These are phyloP conservation scores for Glossophaga mutica DNA, from an alignment of 2,797 vertebrate species.

Conservation along the genomic window DNA sequence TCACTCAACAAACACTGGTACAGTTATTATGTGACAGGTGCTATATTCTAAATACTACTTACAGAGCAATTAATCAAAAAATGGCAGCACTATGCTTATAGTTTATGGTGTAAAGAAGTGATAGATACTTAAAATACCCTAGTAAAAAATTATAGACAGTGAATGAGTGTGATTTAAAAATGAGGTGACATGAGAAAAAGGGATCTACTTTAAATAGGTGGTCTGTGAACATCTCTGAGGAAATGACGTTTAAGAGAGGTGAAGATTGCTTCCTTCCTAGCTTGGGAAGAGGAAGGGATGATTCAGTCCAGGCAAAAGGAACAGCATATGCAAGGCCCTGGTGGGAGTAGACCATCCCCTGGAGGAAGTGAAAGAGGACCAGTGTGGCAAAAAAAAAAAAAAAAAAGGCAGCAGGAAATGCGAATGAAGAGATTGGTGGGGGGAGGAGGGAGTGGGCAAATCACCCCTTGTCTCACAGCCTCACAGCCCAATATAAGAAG, in stretches of 20 bases:
- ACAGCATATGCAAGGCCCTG: neutral
- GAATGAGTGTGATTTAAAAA: conserved; percentile 1
- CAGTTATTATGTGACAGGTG: neutral
- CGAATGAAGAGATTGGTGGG: neutral
- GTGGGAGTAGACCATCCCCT: neutral
- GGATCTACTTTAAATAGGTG: neutral
- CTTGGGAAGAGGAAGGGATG: neutral
- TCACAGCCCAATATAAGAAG: neutral
- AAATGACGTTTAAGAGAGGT: neutral
- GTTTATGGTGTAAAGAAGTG: neutral
- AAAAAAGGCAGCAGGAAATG: conserved; percentile 64
- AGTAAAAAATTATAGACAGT: neutral
- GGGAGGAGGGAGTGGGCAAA: neutral
- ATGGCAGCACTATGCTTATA: neutral
- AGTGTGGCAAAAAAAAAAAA: conserved; percentile 43
- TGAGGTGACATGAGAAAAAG: neutral
- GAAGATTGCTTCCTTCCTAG: neutral
- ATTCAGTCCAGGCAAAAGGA: conserved; percentile 21
- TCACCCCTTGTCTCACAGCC: neutral
- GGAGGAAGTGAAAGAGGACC: conserved; percentile 60
- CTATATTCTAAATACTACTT: neutral
- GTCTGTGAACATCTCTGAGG: conserved; percentile 4
- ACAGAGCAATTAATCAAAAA: neutral
- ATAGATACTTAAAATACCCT: neutral
- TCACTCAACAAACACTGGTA: neutral